Evolutionary conservation across 2,888 invertebrate species (phyloP).

Genomic region (Portevinia maculata): DNA sequence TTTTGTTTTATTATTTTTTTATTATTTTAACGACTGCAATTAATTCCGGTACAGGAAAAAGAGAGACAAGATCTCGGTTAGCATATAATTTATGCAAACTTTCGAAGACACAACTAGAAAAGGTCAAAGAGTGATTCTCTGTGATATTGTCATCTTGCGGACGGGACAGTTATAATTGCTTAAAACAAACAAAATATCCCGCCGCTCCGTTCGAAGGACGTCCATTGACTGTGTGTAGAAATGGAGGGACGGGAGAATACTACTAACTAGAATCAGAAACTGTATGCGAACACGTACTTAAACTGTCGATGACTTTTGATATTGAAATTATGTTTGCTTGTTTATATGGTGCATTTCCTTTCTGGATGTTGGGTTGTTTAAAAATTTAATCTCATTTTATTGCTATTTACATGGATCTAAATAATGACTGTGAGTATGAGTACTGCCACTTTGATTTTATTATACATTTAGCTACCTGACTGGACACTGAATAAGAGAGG

Average conservation of each 20-base stretch:
- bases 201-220: constrained; percentile 75
- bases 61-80: constrained; percentile 65
- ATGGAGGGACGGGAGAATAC: constrained; percentile 37
- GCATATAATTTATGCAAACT: constrained; percentile 68
- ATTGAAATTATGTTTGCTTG: constrained; percentile 73
- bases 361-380: constrained; percentile 7
- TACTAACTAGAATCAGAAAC: constrained; percentile 20
- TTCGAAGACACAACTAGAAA: constrained; percentile 45
- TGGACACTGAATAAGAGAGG: neutral
- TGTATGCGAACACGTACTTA: constrained; percentile 70
- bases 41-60: constrained; percentile 57
- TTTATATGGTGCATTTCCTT: constrained; percentile 34
- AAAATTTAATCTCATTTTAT: constrained; percentile 59
- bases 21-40: constrained; percentile 57
- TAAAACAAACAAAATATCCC: constrained; percentile 26
- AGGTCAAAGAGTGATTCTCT: constrained; percentile 58
- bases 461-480: constrained; percentile 22
- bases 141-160: constrained; percentile 56
- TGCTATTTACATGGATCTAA: constrained; percentile 50
- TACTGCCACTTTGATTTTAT: constrained; percentile 61
- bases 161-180: constrained; percentile 67
- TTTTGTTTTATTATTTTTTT: constrained; percentile 30
- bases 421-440: constrained; percentile 30
- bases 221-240: constrained; percentile 69
- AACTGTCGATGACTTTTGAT: constrained; percentile 76